Percentiles rank a stretch among this genome's conserved stretches.
These are phyloP conservation scores for Myotis findleyi DNA, from an alignment of 2,797 vertebrate species.

Conservation along the genomic window DNA sequence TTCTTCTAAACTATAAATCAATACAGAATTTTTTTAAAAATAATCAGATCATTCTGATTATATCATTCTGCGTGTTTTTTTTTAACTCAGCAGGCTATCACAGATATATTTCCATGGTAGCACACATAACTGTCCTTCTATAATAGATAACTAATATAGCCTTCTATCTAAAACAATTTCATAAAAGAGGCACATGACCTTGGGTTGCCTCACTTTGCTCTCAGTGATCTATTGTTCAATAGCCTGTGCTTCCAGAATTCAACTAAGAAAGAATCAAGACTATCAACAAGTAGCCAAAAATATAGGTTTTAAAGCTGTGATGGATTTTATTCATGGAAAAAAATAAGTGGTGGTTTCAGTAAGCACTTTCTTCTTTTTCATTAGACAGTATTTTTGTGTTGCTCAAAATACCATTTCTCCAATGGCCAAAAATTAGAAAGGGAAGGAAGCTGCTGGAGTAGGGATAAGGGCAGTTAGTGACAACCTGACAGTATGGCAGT, in stretches of 20 bases:
- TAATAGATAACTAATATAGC: background rate
- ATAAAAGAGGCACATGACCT: background rate
- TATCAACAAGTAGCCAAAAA: constrained; percentile 23
- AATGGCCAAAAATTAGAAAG: background rate
- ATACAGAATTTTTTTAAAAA: background rate
- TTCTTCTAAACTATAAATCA: background rate
- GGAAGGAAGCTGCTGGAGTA: background rate
- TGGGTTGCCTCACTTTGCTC: background rate
- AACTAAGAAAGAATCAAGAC: constrained; percentile 12
- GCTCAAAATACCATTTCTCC: background rate
- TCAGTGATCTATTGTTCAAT: background rate
- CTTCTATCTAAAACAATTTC: background rate
- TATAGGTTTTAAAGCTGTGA: background rate
- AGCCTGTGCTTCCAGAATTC: constrained; percentile 26
- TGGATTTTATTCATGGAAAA: constrained; percentile 47
- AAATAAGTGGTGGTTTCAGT: background rate
- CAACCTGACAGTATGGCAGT: background rate
- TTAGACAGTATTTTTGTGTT: background rate
- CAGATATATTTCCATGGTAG: background rate
- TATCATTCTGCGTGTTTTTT: background rate
- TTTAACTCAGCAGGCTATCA: background rate
- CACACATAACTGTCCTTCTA: background rate
- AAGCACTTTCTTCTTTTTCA: constrained; percentile 32
- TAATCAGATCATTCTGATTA: background rate
- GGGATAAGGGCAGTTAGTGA: background rate